Conservation (phyloP, 2,797 vertebrate genomes). For the Pseudochaenichthys georgianus region DNA sequence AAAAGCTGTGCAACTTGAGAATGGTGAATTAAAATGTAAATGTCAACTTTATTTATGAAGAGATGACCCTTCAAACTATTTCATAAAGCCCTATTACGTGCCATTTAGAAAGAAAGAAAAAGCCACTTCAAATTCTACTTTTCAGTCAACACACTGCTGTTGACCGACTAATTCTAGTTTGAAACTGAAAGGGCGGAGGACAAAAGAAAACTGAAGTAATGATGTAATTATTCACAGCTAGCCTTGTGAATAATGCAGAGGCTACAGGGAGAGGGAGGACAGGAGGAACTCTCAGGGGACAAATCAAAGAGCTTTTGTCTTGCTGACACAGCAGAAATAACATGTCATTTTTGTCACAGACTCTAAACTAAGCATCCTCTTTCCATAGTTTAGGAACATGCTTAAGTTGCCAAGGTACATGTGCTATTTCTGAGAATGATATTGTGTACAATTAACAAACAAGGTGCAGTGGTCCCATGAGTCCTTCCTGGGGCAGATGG, state of each 20-base stretch:
- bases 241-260: constrained; percentile 71
- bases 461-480: constrained; percentile 29
- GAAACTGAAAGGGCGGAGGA: constrained; percentile 29
- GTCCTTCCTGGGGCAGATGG: constrained; percentile 67
- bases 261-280: constrained; percentile 24
- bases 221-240: constrained; percentile 57
- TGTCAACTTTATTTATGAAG: no score
- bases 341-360: background rate
- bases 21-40: no score
- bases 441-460: constrained; percentile 4
- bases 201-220: constrained; percentile 53
- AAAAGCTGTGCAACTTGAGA: no score
- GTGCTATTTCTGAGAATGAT: constrained; percentile 7
- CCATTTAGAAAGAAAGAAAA: background rate
- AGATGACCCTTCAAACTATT: no score
- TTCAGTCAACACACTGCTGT: background rate
- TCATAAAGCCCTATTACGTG: background rate
- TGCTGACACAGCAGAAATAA: constrained; percentile 20
- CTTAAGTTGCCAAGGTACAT: background rate
- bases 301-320: constrained; percentile 65
- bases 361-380: background rate
- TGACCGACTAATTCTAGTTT: constrained; percentile 23
- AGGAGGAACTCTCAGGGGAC: constrained; percentile 36
- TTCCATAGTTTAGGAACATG: background rate
- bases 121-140: background rate